Evolutionary conservation across 2,113 vertebrate species (phyloP), one percentile per base, ranked within the genome.

Genomic region (Perognathus longimembris): DNA sequence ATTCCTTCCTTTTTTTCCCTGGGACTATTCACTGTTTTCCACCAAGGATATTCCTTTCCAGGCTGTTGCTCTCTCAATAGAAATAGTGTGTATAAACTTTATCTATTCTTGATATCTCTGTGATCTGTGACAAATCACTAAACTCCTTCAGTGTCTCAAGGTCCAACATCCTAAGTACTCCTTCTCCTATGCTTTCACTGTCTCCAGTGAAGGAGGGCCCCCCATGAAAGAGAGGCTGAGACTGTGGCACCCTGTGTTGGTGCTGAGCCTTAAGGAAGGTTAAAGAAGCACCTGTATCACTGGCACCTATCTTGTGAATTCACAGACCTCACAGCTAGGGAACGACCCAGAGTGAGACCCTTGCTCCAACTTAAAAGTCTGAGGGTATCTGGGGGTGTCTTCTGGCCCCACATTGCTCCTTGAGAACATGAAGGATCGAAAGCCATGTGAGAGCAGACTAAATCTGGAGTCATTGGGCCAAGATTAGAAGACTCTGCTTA

Each of bases 281-380:
- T 64, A 59, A 22, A 15, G 50, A 5, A 30, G 17, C 12, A 6
- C 5, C 32, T 34, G 64, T 57, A 18, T 18, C 22, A 0, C 5
- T 32, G 12, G 15, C 14, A 18, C 11, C 40, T 40, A 26, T 45
- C 7, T 20, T 2, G 2, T 32, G 28, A 90, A 7, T 14, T 69
- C 18, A 0, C 57, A 42, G 9, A 36, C 32, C 12, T 38, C 6
- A 28, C 4, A 9, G 42, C 24, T 69, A 3, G 77, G 28, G 45
- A 89, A 45, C 8, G 40, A 20, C 57, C 14, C 18, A 4, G 11
- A 17, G 2, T 32, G 4, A 71, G 77, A 74, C 24, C 64, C 30
- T 66, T 0, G 0, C 2, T 59, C 28, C 64, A 88, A 14, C 34
- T 4, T 1, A 0, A 63, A 22, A 34, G 17, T 8, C 54, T 7